phyloP scores from a whole-genome alignment of 1,140 invertebrate genomes.

The Gryon sp. region DNA sequence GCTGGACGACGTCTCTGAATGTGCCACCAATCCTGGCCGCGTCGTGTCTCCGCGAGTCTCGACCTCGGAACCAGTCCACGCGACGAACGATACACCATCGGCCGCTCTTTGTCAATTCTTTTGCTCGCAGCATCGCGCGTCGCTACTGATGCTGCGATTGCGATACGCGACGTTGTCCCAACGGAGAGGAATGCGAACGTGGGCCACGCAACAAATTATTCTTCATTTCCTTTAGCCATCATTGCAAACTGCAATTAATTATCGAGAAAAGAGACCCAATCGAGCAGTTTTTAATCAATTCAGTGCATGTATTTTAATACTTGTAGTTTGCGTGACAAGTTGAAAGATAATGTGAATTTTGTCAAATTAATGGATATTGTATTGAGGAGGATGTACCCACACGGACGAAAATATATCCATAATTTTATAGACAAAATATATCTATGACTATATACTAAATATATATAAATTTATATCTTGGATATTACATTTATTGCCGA shows the following conservation, averaged over 20 bases:
- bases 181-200: slow-evolving; percentile 26
- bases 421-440: too few relatives aligned
- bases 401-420: too few relatives aligned
- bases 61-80: slow-evolving; percentile 55
- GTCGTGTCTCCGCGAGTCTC: slow-evolving; percentile 11
- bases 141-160: slow-evolving; percentile 40
- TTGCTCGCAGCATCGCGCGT: slow-evolving; percentile 23
- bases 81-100: slow-evolving; percentile 48
- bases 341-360: too few relatives aligned
- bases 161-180: slow-evolving; percentile 20
- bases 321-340: too few relatives aligned
- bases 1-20: slow-evolving; percentile 54
- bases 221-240: slow-evolving; percentile 21
- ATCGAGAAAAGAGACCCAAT: neutral
- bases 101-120: slow-evolving; percentile 55
- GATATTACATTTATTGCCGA: too few relatives aligned
- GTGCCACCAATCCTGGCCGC: slow-evolving; percentile 52
- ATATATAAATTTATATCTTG: too few relatives aligned
- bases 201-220: slow-evolving; percentile 22
- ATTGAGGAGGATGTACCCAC: too few relatives aligned
- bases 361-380: too few relatives aligned
- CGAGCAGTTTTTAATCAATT: too few relatives aligned
- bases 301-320: too few relatives aligned
- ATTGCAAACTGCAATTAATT: slow-evolving; percentile 35
- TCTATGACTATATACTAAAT: too few relatives aligned